Conservation (phyloP, 2,113 vertebrate genomes). For the Microcebus griseorufus region DNA sequence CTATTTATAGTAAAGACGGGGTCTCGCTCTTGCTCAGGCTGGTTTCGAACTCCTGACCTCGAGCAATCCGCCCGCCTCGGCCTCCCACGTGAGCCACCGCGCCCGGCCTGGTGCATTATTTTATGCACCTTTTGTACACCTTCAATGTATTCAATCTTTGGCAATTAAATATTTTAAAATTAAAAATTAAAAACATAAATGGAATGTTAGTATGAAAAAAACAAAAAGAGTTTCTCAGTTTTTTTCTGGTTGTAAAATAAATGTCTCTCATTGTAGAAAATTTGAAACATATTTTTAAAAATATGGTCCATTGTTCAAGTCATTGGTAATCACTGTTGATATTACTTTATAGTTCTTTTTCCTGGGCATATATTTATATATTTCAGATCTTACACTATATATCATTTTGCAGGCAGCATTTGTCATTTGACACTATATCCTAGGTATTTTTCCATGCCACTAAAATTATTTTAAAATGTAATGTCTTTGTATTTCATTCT, state of each 20-base stretch:
- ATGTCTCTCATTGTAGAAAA: not conserved
- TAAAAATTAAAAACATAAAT: not conserved
- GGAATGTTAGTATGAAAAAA: not conserved
- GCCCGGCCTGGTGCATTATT: too few relatives aligned
- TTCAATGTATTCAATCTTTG: not conserved
- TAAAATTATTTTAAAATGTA: not conserved
- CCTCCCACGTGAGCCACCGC: too few relatives aligned
- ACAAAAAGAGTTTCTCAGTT: not conserved
- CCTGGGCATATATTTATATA: not conserved
- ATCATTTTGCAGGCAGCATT: not conserved
- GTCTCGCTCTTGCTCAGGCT: too few relatives aligned
- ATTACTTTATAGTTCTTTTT: not conserved
- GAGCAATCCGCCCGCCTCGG: too few relatives aligned
- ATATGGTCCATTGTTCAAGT: not conserved
- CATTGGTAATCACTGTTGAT: not conserved
- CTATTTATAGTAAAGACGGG: too few relatives aligned
- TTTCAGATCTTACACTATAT: not conserved
- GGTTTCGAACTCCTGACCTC: too few relatives aligned
- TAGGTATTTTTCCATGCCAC: not conserved
- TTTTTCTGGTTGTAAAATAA: not conserved
- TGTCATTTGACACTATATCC: not conserved
- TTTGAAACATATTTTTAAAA: not conserved
- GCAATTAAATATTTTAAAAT: not conserved
- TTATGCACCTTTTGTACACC: too few relatives aligned
- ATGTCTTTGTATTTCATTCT: not conserved